Conservation (phyloP, 2,113 vertebrate species). For the Furnarius figulus region DNA sequence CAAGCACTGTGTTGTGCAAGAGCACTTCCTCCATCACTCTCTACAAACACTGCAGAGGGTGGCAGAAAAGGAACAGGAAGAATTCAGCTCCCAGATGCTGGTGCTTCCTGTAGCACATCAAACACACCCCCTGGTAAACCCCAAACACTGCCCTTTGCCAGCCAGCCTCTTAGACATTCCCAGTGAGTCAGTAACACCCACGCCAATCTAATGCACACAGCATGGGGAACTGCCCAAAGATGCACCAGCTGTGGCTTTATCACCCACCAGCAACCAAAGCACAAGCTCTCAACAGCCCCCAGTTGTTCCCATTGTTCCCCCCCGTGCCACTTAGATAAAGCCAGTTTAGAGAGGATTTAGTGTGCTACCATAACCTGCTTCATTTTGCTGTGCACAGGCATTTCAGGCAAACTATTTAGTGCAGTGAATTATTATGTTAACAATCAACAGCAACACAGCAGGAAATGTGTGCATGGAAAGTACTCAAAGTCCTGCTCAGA, state of each 20-base stretch:
- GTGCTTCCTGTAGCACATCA: not conserved
- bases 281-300: not conserved
- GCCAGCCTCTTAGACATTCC: not conserved
- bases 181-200: not conserved
- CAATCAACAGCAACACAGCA: not conserved
- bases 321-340: not conserved
- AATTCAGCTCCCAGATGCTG: not conserved
- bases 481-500: not conserved
- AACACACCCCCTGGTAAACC: not conserved
- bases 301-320: not conserved
- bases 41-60: not conserved
- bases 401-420: not conserved
- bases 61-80: not conserved
- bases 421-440: not conserved
- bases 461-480: not conserved
- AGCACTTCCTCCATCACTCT: not conserved
- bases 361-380: not conserved
- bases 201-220: not conserved
- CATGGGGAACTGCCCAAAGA: fast-evolving
- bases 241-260: not conserved
- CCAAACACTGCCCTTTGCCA: not conserved
- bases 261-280: not conserved
- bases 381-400: not conserved
- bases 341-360: not conserved
- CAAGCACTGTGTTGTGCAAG: not conserved